Conservation (phyloP, 2,797 vertebrate genomes). For the Vireo griseus region DNA sequence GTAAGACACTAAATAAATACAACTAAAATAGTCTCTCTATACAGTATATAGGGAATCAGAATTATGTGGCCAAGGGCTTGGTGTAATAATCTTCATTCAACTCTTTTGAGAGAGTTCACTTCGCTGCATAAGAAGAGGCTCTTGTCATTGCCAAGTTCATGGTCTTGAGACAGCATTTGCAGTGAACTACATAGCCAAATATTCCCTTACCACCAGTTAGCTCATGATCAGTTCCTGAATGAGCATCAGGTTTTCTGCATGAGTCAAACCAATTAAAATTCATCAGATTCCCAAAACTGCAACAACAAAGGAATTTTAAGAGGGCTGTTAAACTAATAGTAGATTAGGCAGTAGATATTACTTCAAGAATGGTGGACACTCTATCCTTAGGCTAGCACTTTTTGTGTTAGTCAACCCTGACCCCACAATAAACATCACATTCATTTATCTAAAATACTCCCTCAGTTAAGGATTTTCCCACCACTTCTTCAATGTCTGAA, state of each 20-base stretch:
- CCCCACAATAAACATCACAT: background rate
- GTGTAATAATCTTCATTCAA: background rate
- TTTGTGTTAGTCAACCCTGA: background rate
- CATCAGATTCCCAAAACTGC: background rate
- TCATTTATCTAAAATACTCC: background rate
- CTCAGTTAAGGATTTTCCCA: background rate
- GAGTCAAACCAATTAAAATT: conserved; percentile 3
- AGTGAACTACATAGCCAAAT: background rate
- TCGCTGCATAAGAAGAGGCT: background rate
- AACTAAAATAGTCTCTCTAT: background rate
- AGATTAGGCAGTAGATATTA: background rate
- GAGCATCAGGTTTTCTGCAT: background rate
- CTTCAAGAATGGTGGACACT: background rate
- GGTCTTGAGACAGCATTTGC: background rate
- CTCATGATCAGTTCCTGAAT: background rate
- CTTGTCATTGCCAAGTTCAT: background rate
- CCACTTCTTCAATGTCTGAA: background rate
- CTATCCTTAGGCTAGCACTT: background rate
- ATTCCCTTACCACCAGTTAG: background rate
- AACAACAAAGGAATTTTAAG: background rate
- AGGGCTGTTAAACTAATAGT: background rate
- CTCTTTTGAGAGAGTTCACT: background rate
- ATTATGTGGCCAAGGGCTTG: background rate
- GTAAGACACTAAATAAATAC: conserved; percentile 29
- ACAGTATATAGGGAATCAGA: background rate